Evolutionary conservation across 2,113 vertebrate genomes (phyloP).

Genomic region (Mesoclemmys tuberculata): DNA sequence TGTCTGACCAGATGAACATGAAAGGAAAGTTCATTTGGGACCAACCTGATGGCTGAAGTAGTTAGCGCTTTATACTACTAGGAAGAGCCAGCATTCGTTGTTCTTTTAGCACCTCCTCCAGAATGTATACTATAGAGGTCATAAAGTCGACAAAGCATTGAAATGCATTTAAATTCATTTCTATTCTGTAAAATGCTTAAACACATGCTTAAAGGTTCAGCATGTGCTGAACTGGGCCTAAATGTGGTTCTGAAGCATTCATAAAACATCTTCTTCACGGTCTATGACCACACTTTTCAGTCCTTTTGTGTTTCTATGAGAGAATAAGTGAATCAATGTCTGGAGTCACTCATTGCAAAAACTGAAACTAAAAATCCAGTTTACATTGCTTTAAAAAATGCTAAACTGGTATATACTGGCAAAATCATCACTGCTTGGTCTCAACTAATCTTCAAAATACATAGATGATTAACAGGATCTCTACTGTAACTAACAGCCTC

Average conservation of each 20-base stretch:
- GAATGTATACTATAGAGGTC: background rate
- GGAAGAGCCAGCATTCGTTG: background rate
- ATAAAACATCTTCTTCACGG: background rate
- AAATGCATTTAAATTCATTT: background rate
- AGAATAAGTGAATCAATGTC: background rate
- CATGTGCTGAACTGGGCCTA: background rate
- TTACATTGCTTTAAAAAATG: background rate
- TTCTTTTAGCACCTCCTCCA: background rate
- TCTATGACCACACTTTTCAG: background rate
- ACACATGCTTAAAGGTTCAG: background rate
- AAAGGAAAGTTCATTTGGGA: background rate
- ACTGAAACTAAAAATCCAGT: background rate
- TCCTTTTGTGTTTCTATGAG: background rate
- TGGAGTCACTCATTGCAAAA: background rate
- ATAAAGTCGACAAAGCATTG: background rate
- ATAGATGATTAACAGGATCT: background rate
- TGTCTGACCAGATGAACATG: background rate
- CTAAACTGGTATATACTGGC: background rate
- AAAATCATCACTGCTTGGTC: background rate
- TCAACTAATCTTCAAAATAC: background rate
- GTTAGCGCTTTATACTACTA: background rate
- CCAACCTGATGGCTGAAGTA: accelerated
- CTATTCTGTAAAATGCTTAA: background rate
- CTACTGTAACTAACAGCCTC: background rate
- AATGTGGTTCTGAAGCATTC: background rate